Conservation (phyloP, 2,888 invertebrate genomes). For the Megamerina dolium region DNA sequence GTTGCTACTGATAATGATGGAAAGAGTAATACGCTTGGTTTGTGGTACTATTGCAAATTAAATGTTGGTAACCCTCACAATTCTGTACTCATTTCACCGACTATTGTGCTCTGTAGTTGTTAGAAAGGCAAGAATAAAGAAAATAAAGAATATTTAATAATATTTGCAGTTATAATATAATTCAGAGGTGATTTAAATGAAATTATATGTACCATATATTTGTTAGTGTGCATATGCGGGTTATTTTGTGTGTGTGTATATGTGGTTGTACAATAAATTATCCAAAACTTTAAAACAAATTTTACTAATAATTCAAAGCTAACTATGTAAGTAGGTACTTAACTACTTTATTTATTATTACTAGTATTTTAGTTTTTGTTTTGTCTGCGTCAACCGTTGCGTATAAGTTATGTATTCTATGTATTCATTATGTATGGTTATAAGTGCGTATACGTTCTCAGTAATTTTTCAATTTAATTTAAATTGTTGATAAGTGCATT, state of each 20-base stretch:
- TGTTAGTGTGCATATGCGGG: too few species aligned
- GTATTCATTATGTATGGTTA: not conserved
- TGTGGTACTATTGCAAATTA: slow-evolving; percentile 31
- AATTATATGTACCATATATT: too few species aligned
- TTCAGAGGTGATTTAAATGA: too few species aligned
- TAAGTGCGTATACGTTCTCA: slow-evolving; percentile 11
- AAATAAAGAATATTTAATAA: not conserved
- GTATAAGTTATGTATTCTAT: slow-evolving; percentile 30
- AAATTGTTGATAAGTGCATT: too few species aligned
- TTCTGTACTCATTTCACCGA: slow-evolving; percentile 66
- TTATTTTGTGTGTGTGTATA: not conserved
- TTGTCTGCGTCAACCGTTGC: slow-evolving; percentile 32
- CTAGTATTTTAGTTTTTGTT: not conserved
- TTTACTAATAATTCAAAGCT: too few species aligned
- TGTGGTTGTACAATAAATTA: slow-evolving; percentile 9
- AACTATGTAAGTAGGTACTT: too few species aligned
- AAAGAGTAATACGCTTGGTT: slow-evolving; percentile 23
- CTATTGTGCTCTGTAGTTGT: slow-evolving; percentile 46
- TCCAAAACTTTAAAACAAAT: too few species aligned
- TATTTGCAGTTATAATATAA: slow-evolving; percentile 5
- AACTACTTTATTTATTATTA: not conserved
- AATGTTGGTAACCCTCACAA: slow-evolving; percentile 52
- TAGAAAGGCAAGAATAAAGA: slow-evolving; percentile 9
- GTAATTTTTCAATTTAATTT: too few species aligned
- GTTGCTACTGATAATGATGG: slow-evolving; percentile 22